Percentiles rank a stretch among this genome's conserved stretches.
phyloP scores from a whole-genome alignment of 2,113 vertebrate genomes.

The Cyrtonyx montezumae region DNA sequence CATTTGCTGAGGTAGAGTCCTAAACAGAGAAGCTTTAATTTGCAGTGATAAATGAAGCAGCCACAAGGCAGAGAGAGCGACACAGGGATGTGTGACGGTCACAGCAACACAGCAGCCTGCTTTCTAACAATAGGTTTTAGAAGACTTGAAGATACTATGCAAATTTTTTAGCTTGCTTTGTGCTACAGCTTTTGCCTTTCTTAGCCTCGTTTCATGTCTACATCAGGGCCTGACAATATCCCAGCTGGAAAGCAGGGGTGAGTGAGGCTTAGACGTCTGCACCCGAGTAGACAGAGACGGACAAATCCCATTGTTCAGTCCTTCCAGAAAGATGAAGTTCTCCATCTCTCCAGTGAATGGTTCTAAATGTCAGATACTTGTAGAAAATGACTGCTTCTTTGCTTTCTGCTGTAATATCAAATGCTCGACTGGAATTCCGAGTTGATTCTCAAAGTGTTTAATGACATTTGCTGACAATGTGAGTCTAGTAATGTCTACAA shows the following conservation, averaged over 20 bases:
- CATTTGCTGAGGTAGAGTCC: background rate
- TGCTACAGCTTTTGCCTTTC: background rate
- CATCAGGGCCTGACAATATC: background rate
- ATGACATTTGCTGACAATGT: background rate
- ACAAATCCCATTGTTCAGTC: background rate
- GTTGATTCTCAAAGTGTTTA: background rate
- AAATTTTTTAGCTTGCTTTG: background rate
- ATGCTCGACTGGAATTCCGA: background rate
- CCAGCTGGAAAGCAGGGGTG: background rate
- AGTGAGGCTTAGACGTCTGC: background rate
- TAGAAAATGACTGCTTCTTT: background rate
- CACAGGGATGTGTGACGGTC: background rate
- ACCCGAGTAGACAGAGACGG: background rate
- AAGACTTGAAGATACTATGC: background rate
- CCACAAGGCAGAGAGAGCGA: background rate
- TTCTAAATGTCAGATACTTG: background rate
- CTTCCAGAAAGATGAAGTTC: background rate
- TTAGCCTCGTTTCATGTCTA: accelerated
- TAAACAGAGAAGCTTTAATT: background rate
- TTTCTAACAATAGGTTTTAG: background rate
- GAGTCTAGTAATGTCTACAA: background rate
- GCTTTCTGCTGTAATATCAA: background rate
- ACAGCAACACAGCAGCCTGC: background rate
- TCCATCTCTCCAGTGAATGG: background rate
- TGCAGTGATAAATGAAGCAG: background rate